Evolutionary conservation across 2,888 invertebrate species (phyloP).

Genomic region (Lochmaea capreae): DNA sequence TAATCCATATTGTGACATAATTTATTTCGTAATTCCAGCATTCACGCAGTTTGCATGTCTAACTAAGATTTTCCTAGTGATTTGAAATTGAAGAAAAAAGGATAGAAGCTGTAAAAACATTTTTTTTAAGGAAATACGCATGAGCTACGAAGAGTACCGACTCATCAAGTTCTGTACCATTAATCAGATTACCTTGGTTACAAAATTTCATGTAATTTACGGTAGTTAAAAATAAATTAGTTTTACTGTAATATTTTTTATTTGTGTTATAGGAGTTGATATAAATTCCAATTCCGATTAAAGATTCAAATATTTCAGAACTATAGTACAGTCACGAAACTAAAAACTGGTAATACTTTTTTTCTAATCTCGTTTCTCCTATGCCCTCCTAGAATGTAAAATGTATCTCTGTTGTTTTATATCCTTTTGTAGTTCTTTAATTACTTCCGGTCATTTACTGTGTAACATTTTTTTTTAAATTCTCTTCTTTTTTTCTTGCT

Average conservation of each 20-base stretch:
- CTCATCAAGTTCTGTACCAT: conserved; percentile 26
- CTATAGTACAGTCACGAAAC: not conserved
- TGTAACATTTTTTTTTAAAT: no score
- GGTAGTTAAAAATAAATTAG: conserved; percentile 26
- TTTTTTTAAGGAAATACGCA: conserved; percentile 15
- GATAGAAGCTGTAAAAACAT: not conserved
- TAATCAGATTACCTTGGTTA: conserved; percentile 21
- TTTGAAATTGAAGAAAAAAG: conserved; percentile 8
- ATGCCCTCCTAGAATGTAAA: not conserved
- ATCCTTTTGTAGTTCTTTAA: no score
- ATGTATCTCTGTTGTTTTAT: not conserved
- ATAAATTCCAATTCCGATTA: not conserved
- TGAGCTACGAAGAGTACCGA: conserved; percentile 17
- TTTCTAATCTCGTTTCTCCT: no score
- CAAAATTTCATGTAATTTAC: conserved; percentile 14
- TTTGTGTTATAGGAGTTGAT: conserved; percentile 15
- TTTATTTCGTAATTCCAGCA: conserved; percentile 12
- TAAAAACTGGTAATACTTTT: no score
- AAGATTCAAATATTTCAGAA: not conserved
- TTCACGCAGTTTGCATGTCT: conserved; percentile 18
- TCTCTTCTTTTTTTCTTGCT: no score
- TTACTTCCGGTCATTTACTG: no score
- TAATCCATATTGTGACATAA: not conserved
- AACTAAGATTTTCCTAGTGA: not conserved
- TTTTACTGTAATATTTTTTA: not conserved